Conservation (phyloP, 2,888 invertebrate genomes). For the Lochmaea capreae region DNA sequence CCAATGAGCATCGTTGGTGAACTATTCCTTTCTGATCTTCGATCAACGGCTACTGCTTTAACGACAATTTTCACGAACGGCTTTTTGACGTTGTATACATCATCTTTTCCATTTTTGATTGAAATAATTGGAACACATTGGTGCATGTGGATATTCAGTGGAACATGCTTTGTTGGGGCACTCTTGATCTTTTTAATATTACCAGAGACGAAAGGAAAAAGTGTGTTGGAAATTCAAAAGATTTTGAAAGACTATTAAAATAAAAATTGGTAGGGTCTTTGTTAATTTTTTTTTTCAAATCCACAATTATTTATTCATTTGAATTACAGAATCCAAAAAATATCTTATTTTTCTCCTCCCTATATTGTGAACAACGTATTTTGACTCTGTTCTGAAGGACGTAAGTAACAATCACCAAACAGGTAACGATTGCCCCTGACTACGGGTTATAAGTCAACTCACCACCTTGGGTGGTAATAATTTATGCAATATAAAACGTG, state of each 20-base stretch:
- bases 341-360: too few relatives aligned
- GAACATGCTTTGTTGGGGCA: neutral
- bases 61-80: neutral
- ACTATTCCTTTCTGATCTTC: slow-evolving; percentile 7
- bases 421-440: too few relatives aligned
- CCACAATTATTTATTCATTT: neutral
- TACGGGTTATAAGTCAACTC: too few relatives aligned
- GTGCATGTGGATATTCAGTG: slow-evolving; percentile 23
- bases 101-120: neutral
- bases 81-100: neutral
- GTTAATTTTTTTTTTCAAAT: neutral
- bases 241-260: slow-evolving; percentile 18
- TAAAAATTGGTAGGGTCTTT: neutral
- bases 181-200: slow-evolving; percentile 10
- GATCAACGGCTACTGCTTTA: slow-evolving; percentile 17
- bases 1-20: slow-evolving; percentile 10
- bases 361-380: too few relatives aligned
- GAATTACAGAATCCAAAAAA: too few relatives aligned
- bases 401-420: too few relatives aligned
- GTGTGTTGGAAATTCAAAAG: slow-evolving; percentile 15
- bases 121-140: neutral
- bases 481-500: too few relatives aligned
- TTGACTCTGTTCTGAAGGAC: too few relatives aligned
- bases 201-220: slow-evolving; percentile 28
- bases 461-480: too few relatives aligned